phyloP scores from a whole-genome alignment of 2,797 vertebrate species.

The Hemibagrus guttatus region DNA sequence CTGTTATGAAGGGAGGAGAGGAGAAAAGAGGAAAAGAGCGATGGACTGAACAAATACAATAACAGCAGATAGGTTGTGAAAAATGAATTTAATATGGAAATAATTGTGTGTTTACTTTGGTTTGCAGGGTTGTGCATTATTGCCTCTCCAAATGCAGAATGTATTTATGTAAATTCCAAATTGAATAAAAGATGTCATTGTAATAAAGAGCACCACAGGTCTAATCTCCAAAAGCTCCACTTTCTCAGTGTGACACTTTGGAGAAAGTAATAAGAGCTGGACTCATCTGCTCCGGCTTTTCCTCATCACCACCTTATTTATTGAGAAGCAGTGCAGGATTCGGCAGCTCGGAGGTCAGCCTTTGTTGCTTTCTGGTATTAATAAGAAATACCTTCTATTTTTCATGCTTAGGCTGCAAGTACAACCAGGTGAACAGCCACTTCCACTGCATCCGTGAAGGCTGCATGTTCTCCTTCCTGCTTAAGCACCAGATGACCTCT shows the following conservation, averaged over 20 bases:
- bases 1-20: conserved; percentile 63
- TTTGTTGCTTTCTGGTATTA: conserved; percentile 49
- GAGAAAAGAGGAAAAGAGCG: conserved; percentile 59
- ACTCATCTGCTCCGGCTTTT: conserved; percentile 61
- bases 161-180: conserved; percentile 86
- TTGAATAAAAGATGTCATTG: conserved; percentile 83
- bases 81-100: conserved; percentile 84
- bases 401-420: conserved; percentile 87
- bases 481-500: conserved; percentile 99
- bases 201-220: conserved; percentile 86
- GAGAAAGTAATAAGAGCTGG: conserved; percentile 50
- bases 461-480: conserved; percentile 99
- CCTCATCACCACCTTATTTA: conserved; percentile 52
- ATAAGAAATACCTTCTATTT: conserved; percentile 46
- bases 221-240: conserved; percentile 77
- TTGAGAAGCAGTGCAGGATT: conserved; percentile 49
- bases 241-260: conserved; percentile 76
- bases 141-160: conserved; percentile 82
- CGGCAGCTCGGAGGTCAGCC: conserved; percentile 32
- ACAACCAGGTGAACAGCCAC: conserved; percentile 99
- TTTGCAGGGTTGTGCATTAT: conserved; percentile 83
- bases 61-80: conserved; percentile 80
- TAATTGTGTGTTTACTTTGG: conserved; percentile 85
- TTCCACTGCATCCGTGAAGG: conserved; percentile 99
- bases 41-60: conserved; percentile 68